Conservation (phyloP, 2,888 invertebrate genomes). For the Agrotis ipsilon region DNA sequence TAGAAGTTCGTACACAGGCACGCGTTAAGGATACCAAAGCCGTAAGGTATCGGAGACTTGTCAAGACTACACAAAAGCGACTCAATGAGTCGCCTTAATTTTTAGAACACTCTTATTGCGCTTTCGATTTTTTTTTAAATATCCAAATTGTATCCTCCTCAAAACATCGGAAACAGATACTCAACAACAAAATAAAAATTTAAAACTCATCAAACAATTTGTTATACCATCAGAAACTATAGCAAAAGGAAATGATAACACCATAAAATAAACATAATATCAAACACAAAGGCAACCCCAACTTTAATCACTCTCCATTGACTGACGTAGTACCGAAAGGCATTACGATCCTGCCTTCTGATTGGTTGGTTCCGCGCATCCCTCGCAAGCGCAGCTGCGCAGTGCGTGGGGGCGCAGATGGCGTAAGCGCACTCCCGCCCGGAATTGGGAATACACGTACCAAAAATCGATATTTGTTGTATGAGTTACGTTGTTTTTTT, state of each 20-base stretch:
- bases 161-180: constrained; percentile 30
- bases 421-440: constrained; percentile 77
- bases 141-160: background rate
- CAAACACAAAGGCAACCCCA: constrained; percentile 60
- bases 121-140: background rate
- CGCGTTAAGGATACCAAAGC: too few relatives aligned
- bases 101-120: too few relatives aligned
- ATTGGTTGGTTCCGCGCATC: constrained; percentile 72
- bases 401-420: constrained; percentile 90
- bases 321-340: constrained; percentile 46
- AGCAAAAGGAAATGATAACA: constrained; percentile 61
- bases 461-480: constrained; percentile 79
- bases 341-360: constrained; percentile 58
- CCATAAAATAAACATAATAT: constrained; percentile 60
- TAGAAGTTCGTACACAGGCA: too few relatives aligned
- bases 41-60: too few relatives aligned
- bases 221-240: constrained; percentile 38
- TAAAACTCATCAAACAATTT: constrained; percentile 36
- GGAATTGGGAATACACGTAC: constrained; percentile 64
- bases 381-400: constrained; percentile 83
- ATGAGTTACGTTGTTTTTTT: constrained; percentile 59
- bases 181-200: constrained; percentile 24
- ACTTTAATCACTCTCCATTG: constrained; percentile 60
- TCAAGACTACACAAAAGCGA: too few relatives aligned
- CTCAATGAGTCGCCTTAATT: too few relatives aligned